Percentiles rank a stretch among this genome's conserved stretches.
Evolutionary conservation across 1,140 invertebrate genomes (phyloP).

Genomic region (Drosophila ficusphila): DNA sequence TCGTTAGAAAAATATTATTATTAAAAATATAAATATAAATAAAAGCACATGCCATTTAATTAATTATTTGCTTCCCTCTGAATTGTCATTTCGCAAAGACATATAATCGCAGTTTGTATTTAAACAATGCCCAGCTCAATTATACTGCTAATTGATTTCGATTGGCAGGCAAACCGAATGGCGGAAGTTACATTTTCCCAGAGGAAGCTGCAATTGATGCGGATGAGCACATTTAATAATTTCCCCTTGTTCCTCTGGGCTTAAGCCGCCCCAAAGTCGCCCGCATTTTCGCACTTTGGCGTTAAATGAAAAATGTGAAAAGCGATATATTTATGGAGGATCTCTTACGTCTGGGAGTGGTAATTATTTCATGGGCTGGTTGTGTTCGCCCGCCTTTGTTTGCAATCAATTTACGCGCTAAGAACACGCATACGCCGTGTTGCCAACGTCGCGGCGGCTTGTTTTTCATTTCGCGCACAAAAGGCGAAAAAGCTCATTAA

Average conservation of each 20-base stretch:
- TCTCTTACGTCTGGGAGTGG: conserved; percentile 33
- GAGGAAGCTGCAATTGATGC: conserved; percentile 18
- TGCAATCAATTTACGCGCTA: conserved; percentile 60
- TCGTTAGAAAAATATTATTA: too few relatives aligned
- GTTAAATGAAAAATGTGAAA: conserved; percentile 11
- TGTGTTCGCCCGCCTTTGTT: conserved; percentile 24
- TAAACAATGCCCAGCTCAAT: background rate
- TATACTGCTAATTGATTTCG: conserved; percentile 16
- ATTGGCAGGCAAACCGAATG: background rate
- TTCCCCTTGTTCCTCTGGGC: conserved; percentile 8
- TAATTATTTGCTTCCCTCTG: background rate
- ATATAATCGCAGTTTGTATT: conserved; percentile 2
- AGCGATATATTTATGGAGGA: conserved; percentile 37
- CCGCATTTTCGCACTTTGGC: conserved; percentile 25
- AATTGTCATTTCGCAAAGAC: background rate
- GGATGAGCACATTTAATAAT: conserved; percentile 33
- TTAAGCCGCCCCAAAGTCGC: conserved; percentile 23
- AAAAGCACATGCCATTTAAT: conserved; percentile 2
- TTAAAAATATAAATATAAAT: conserved; percentile 1
- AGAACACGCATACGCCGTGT: conserved; percentile 51
- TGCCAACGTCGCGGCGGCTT: conserved; percentile 12
- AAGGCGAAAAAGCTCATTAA: conserved; percentile 74
- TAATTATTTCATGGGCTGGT: conserved; percentile 38
- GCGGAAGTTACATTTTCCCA: conserved; percentile 1
- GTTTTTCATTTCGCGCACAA: conserved; percentile 54